phyloP scores from a whole-genome alignment of 2,888 invertebrate genomes.

The Bibio marci region DNA sequence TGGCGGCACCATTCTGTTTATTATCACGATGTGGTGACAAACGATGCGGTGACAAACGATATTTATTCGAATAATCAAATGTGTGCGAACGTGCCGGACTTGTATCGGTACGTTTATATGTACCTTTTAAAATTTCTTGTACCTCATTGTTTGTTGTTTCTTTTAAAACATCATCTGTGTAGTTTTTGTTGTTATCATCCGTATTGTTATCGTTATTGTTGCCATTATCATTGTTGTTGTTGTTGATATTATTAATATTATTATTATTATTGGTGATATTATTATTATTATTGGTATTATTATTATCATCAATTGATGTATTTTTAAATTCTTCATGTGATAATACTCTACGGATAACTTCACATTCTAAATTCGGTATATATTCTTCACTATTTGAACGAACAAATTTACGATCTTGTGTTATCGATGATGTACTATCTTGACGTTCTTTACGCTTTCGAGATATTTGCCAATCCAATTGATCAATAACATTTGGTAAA shows the following conservation, averaged over 20 bases:
- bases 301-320: conserved; percentile 15
- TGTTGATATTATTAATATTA: neutral
- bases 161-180: conserved; percentile 7
- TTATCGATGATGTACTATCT: conserved; percentile 37
- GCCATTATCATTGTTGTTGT: conserved; percentile 4
- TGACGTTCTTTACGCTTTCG: conserved; percentile 46
- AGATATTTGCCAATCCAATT: conserved; percentile 28
- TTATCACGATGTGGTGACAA: conserved; percentile 21
- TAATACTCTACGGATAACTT: conserved; percentile 38
- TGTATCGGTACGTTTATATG: conserved; percentile 19
- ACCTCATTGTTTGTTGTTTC: conserved; percentile 5
- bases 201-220: conserved; percentile 3
- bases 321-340: conserved; percentile 42
- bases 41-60: conserved; percentile 24
- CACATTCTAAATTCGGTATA: conserved; percentile 18
- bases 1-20: conserved; percentile 5
- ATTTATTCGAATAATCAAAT: conserved; percentile 10
- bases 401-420: conserved; percentile 40
- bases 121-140: conserved; percentile 18
- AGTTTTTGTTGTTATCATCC: conserved; percentile 5
- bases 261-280: neutral
- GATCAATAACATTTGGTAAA: conserved; percentile 28
- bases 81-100: conserved; percentile 26
- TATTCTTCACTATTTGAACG: conserved; percentile 44
- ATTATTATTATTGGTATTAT: conserved; percentile 2